Evolutionary conservation across 2,888 invertebrate species (phyloP).

Genomic region (Ophion obscuratus): DNA sequence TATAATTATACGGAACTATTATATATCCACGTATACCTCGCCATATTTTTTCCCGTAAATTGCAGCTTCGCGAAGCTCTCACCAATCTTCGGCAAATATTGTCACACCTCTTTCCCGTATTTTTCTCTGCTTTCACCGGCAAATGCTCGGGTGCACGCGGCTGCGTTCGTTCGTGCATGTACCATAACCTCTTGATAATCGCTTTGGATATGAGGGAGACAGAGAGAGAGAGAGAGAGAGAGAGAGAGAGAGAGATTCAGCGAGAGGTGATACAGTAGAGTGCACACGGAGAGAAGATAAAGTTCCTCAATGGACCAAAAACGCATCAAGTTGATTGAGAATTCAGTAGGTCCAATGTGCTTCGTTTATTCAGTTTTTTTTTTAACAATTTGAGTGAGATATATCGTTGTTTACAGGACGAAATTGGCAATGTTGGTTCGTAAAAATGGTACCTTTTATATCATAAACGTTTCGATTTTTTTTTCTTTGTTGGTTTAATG

Average conservation of each 20-base stretch:
- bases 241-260: conserved; percentile 6
- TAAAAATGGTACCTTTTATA: too few species aligned
- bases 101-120: conserved; percentile 70
- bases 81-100: conserved; percentile 69
- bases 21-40: conserved; percentile 5
- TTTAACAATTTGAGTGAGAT: neutral
- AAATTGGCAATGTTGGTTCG: too few species aligned
- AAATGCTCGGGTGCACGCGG: conserved; percentile 17
- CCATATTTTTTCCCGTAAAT: conserved; percentile 49
- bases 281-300: conserved; percentile 9
- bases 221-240: too few species aligned
- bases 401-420: neutral
- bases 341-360: conserved; percentile 24
- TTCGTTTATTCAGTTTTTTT: conserved; percentile 50
- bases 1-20: neutral
- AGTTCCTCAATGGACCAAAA: conserved; percentile 7
- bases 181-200: conserved; percentile 39
- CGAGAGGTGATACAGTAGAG: conserved; percentile 19
- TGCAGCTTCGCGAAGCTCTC: conserved; percentile 55
- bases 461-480: too few species aligned
- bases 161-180: conserved; percentile 38
- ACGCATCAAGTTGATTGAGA: conserved; percentile 33
- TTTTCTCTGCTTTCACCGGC: conserved; percentile 39
- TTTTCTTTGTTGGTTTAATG: too few species aligned
- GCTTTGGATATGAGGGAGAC: conserved; percentile 27